Evolutionary conservation across 2,888 invertebrate species (phyloP).

Genomic region (Epinotia bilunana): DNA sequence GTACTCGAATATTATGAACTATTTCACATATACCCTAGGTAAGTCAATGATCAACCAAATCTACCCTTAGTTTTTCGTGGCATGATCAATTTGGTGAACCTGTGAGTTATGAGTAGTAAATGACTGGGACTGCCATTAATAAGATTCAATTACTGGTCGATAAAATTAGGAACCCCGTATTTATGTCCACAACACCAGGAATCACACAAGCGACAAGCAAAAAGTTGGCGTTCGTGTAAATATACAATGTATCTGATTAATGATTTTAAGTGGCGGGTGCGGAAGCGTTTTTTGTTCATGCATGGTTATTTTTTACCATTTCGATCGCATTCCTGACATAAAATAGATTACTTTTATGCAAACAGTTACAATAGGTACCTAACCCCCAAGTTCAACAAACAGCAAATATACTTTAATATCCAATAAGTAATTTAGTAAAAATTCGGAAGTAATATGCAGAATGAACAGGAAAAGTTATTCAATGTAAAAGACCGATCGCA

Average conservation of each 20-base stretch:
- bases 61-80: too few relatives aligned
- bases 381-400: too few relatives aligned
- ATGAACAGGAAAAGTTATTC: not conserved
- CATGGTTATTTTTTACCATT: not conserved
- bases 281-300: constrained; percentile 1
- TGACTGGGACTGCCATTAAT: not conserved
- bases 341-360: not conserved
- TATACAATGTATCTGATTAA: not conserved
- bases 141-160: not conserved
- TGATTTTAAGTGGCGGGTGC: not conserved
- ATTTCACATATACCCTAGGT: not conserved
- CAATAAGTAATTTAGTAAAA: not conserved
- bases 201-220: not conserved
- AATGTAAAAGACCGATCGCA: constrained; percentile 1
- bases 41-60: too few relatives aligned
- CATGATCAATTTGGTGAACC: too few relatives aligned
- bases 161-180: not conserved
- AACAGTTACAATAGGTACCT: not conserved
- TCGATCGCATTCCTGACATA: not conserved
- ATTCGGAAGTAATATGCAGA: not conserved
- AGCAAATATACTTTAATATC: not conserved
- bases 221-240: constrained; percentile 6
- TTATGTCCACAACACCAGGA: not conserved
- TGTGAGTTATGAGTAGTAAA: too few relatives aligned
- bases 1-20: not conserved